phyloP scores from a whole-genome alignment of 2,888 invertebrate genomes.

The Nemapogon koenigi region DNA sequence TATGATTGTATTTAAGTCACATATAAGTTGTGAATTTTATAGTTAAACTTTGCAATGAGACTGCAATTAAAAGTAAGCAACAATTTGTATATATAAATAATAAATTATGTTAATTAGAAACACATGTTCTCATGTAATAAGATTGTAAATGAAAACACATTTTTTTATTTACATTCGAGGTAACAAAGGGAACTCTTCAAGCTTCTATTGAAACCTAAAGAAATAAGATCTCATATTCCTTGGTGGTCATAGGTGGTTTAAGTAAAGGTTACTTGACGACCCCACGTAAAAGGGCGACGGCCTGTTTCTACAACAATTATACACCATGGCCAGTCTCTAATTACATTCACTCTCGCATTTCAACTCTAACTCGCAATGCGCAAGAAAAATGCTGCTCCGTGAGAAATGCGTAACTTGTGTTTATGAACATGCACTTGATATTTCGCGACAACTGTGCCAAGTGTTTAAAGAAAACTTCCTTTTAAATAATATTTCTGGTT shows the following conservation, averaged over 20 bases:
- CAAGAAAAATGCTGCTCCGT: conserved; percentile 4
- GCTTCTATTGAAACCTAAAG: conserved; percentile 17
- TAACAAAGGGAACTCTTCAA: no score
- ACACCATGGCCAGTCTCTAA: conserved; percentile 3
- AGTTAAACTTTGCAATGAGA: no score
- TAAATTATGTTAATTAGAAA: neutral
- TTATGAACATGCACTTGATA: no score
- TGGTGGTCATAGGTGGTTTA: conserved; percentile 6
- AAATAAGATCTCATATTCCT: neutral
- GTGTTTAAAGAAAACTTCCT: no score
- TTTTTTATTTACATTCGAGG: neutral
- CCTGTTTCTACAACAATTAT: conserved; percentile 24
- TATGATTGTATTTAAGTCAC: no score
- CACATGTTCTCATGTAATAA: neutral
- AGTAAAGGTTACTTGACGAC: conserved; percentile 50
- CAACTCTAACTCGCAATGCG: conserved; percentile 11
- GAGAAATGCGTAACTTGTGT: no score
- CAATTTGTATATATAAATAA: no score
- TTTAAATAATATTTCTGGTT: no score
- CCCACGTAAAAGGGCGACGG: conserved; percentile 36
- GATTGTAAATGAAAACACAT: neutral
- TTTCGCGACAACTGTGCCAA: no score
- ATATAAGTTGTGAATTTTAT: no score
- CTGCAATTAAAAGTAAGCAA: no score
- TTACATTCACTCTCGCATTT: conserved; percentile 11